A percentile compares a stretch with the other conserved stretches of the same genome.
These are phyloP conservation scores for Dromas ardeola DNA, from an alignment of 2,113 vertebrate species.

Conservation along the genomic window DNA sequence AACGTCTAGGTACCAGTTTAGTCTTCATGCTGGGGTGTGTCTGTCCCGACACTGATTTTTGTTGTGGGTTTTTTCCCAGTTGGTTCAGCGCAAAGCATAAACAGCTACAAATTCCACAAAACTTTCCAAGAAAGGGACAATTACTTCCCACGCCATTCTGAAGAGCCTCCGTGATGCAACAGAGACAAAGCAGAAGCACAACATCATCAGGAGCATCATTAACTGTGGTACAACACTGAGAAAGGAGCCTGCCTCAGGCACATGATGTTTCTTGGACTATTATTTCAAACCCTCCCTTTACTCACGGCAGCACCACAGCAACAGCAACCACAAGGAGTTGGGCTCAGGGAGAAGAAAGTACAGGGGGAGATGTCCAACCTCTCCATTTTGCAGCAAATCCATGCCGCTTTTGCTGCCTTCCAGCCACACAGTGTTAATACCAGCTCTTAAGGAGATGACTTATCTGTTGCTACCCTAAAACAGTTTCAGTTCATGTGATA, in stretches of 20 bases:
- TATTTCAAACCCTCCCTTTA: not conserved
- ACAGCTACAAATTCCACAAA: not conserved
- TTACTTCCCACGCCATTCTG: not conserved
- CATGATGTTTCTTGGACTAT: not conserved
- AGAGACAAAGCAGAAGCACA: not conserved
- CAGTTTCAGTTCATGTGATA: not conserved
- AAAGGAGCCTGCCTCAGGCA: not conserved
- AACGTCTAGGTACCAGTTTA: not conserved
- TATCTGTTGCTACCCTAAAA: not conserved
- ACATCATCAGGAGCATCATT: not conserved
- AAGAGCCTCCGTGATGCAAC: not conserved
- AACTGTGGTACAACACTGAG: not conserved
- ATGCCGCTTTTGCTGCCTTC: not conserved
- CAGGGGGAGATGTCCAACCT: not conserved
- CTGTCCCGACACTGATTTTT: not conserved
- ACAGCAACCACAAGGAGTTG: not conserved
- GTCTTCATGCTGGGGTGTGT: not conserved
- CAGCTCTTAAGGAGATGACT: not conserved
- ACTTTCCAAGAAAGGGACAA: not conserved
- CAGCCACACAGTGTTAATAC: not conserved
- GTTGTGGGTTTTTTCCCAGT: not conserved
- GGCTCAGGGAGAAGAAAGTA: not conserved
- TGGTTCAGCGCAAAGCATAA: not conserved
- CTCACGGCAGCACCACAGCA: not conserved
- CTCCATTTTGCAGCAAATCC: not conserved